Conservation (phyloP, 2,113 vertebrate genomes). For the Meriones unguiculatus region DNA sequence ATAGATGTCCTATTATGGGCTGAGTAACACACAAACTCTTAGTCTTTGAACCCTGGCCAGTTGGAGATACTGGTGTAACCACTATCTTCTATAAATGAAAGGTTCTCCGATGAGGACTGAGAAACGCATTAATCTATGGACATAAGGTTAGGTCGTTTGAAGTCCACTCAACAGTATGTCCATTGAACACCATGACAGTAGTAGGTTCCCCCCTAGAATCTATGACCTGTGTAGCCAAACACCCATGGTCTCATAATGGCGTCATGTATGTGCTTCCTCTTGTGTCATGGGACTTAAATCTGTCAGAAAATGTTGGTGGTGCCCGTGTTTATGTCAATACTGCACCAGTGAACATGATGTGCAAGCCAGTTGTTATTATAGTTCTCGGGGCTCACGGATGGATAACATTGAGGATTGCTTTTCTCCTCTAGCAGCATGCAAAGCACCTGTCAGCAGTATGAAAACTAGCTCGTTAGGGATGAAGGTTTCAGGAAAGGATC, state of each 20-base stretch:
- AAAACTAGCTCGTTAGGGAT: background rate
- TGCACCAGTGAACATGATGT: background rate
- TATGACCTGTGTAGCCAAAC: background rate
- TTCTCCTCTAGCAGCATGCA: background rate
- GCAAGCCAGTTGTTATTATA: background rate
- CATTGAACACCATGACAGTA: background rate
- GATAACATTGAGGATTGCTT: background rate
- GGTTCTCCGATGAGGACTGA: background rate
- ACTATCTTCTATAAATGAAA: background rate
- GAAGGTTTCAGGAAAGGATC: background rate
- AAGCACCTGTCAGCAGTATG: background rate
- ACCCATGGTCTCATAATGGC: background rate
- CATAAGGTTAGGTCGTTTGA: background rate
- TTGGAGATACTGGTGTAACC: background rate
- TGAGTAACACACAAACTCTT: background rate
- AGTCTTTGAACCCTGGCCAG: background rate
- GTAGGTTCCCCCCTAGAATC: background rate
- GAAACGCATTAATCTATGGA: too few species aligned
- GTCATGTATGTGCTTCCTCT: background rate
- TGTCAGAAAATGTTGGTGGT: background rate
- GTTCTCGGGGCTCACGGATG: background rate
- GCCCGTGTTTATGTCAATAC: too few species aligned
- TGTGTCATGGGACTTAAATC: background rate
- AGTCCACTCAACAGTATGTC: background rate
- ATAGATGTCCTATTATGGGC: background rate